Evolutionary conservation across 2,113 vertebrate genomes (phyloP), one percentile per base, ranked within the genome.

Genomic region (Hippocampus zosterae): DNA sequence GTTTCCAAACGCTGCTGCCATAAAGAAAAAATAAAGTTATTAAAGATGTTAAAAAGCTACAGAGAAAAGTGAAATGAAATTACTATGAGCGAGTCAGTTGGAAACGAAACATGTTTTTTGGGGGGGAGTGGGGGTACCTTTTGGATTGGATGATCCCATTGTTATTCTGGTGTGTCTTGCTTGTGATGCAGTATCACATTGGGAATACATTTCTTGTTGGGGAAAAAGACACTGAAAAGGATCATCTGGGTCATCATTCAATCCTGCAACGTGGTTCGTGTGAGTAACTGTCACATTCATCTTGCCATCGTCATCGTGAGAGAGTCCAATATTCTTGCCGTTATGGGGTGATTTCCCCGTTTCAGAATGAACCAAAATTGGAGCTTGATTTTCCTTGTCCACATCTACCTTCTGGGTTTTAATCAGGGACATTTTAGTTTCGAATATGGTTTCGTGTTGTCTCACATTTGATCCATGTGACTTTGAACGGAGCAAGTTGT

Each of bases 361-460:
- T 21, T 8, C 53, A 29, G 27, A 60, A 60, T 18, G 73, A 64
- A 72, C n/a, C 1, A 33, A 63, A 25, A 48, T 12, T 37, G 71
- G 78, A 11, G 72, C 25, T 33, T 19, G 73, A 69, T 91, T 84
- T 68, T 89, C 90, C 74, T 91, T 93, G 62, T 88, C 88, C 71
- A 86, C 78, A 44, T 56, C 77, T 29, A 75, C 74, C 5, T 59
- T 79, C 25, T 82, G 87, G 68, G 85, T 81, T 83, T 86, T 74
- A 42, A 69, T 23, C 23, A 59, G 23, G 41, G 63, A 40, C 57
- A 8, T 2, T 68, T 77, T 85, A 56, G 71, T n/a, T 21, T 67
- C 37, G 7, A 46, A 16, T 1, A 46, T 37, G 44, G 57, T 6
- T 3, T 25, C 16, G 12, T 25, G 59, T 15, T 21, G 25, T 59